These are phyloP conservation scores for Cerastoderma edule DNA, from an alignment of 2,888 invertebrate species.

Conservation along the genomic window DNA sequence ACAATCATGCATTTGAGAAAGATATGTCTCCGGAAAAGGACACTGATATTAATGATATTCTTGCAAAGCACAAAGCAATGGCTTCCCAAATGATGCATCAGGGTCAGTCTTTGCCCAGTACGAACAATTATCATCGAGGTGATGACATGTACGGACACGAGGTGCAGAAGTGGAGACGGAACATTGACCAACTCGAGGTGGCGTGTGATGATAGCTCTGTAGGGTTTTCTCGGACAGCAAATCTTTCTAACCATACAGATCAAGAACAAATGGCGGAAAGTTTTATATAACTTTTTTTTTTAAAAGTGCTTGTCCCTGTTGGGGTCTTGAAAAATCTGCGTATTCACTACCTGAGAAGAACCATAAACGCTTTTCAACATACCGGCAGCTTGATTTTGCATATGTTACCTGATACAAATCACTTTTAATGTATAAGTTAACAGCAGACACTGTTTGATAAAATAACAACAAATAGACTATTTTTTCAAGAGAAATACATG, in stretches of 20 bases:
- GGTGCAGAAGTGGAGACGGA: conserved; percentile 49
- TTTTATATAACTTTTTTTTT: conserved; percentile 37
- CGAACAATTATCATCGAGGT: conserved; percentile 4
- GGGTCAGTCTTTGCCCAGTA: conserved; percentile 22
- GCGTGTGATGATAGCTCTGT: conserved; percentile 33
- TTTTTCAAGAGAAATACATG: no score
- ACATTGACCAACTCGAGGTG: conserved; percentile 51
- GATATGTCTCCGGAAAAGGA: conserved; percentile 44
- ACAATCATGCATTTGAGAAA: conserved; percentile 52
- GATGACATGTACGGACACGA: conserved; percentile 41
- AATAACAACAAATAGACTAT: no score
- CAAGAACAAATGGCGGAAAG: conserved; percentile 50
- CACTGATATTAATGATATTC: conserved; percentile 44
- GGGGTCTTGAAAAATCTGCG: no score
- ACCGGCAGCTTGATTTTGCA: no score
- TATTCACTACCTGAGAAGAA: no score
- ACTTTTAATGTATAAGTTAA: no score
- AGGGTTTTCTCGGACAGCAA: conserved; percentile 42
- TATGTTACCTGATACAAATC: no score
- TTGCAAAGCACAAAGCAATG: conserved; percentile 63
- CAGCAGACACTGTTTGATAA: no score
- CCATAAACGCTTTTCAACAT: no score
- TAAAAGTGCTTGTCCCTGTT: no score
- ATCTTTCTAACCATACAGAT: conserved; percentile 20
- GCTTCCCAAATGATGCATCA: conserved; percentile 57